Conservation (phyloP, 1,140 invertebrate species). For the Drosophila pectinifera region DNA sequence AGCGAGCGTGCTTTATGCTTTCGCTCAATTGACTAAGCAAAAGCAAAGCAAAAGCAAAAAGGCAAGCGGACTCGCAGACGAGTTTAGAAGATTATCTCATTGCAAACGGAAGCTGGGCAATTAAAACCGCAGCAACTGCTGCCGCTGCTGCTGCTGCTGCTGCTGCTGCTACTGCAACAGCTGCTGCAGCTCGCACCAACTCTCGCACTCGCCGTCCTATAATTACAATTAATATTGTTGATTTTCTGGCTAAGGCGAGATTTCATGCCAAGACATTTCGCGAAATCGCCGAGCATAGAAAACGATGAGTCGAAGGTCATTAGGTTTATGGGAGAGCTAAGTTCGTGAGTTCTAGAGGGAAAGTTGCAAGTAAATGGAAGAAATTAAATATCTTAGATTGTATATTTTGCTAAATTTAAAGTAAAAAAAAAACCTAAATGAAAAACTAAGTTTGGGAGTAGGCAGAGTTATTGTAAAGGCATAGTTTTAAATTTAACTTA, state of each 20-base stretch:
- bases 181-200: constrained; percentile 44
- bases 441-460: no score
- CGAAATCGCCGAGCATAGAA: constrained; percentile 15
- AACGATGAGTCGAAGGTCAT: constrained; percentile 21
- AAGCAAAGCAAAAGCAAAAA: constrained; percentile 25
- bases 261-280: constrained; percentile 15
- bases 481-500: no score
- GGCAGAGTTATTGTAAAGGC: no score
- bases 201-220: constrained; percentile 4
- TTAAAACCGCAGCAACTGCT: constrained; percentile 52
- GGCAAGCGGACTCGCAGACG: constrained; percentile 17
- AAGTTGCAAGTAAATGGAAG: neutral
- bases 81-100: constrained; percentile 76
- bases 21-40: constrained; percentile 47
- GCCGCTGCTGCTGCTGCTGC: constrained; percentile 37
- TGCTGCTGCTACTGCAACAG: constrained; percentile 23
- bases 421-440: no score
- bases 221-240: constrained; percentile 37
- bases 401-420: no score
- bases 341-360: neutral
- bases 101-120: constrained; percentile 76
- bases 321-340: neutral
- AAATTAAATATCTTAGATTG: no score
- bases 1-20: constrained; percentile 53
- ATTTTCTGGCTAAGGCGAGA: constrained; percentile 30